Evolutionary conservation across 2,797 vertebrate species (phyloP).

Genomic region (Lemur catta): DNA sequence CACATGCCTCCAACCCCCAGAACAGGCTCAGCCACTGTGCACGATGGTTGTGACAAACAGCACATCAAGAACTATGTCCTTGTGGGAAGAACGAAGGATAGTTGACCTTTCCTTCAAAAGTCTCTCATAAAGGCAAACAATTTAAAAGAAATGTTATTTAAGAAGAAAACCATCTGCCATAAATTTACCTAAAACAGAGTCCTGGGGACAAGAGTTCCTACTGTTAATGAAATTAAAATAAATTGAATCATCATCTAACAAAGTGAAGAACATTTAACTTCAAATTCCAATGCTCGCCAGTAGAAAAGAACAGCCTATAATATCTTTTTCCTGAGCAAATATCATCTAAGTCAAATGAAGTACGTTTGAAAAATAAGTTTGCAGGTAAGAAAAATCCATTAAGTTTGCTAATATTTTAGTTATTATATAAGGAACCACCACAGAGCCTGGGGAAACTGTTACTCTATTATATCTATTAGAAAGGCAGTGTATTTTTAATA

Average conservation of each 20-base stretch:
- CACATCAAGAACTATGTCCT: background rate
- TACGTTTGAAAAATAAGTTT: constrained; percentile 20
- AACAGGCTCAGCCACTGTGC: background rate
- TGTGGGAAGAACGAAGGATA: background rate
- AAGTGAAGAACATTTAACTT: background rate
- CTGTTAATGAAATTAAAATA: constrained; percentile 24
- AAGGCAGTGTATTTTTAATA: constrained; percentile 66
- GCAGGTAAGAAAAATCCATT: constrained; percentile 60
- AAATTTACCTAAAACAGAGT: background rate
- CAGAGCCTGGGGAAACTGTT: constrained; percentile 17
- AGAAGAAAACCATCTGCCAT: background rate
- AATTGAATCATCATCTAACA: constrained; percentile 30
- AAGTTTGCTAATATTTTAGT: constrained; percentile 44
- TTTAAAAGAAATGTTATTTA: constrained; percentile 16
- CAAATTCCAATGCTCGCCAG: background rate
- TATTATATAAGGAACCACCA: constrained; percentile 41
- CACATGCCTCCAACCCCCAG: background rate
- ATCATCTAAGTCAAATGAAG: constrained; percentile 45
- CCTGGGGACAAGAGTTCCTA: background rate
- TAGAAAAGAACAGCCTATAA: background rate
- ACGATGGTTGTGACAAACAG: background rate
- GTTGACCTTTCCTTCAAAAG: background rate
- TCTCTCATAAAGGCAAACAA: background rate
- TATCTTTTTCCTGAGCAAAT: background rate
- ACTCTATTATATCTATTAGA: constrained; percentile 58